Conservation (phyloP, 2,113 vertebrate species). For the Picathartes gymnocephalus region DNA sequence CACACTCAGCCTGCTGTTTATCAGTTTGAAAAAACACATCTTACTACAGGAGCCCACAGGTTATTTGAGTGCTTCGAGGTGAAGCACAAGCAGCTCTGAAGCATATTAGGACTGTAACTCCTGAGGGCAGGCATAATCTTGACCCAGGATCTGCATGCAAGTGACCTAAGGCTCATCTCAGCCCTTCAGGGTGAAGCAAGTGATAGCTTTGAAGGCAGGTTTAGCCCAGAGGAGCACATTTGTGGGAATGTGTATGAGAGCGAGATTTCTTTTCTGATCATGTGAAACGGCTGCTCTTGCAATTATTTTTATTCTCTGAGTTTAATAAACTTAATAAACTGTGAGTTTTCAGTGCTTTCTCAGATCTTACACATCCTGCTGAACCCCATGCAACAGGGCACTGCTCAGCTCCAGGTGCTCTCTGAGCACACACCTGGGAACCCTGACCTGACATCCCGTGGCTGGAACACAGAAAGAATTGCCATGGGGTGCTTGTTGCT, state of each 20-base stretch:
- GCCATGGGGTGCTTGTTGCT: not conserved
- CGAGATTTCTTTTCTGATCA: not conserved
- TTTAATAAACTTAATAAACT: not conserved
- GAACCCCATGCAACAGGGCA: not conserved
- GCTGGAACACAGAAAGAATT: accelerated
- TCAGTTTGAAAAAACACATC: not conserved
- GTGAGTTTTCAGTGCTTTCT: not conserved
- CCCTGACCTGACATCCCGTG: accelerated
- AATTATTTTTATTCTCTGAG: not conserved
- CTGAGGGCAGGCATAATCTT: not conserved
- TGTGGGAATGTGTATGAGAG: not conserved
- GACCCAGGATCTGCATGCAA: not conserved
- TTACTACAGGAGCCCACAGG: not conserved
- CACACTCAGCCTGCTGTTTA: not conserved
- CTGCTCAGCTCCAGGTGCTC: not conserved
- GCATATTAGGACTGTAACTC: not conserved
- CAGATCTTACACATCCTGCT: not conserved
- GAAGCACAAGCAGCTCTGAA: not conserved
- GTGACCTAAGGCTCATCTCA: not conserved
- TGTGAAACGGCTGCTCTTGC: not conserved
- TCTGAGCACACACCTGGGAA: not conserved
- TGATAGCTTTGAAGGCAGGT: not conserved
- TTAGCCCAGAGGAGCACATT: not conserved
- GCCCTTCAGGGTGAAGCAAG: not conserved
- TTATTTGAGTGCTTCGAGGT: not conserved